Conservation (phyloP, 2,888 invertebrate genomes). For the Caprella mutica region DNA sequence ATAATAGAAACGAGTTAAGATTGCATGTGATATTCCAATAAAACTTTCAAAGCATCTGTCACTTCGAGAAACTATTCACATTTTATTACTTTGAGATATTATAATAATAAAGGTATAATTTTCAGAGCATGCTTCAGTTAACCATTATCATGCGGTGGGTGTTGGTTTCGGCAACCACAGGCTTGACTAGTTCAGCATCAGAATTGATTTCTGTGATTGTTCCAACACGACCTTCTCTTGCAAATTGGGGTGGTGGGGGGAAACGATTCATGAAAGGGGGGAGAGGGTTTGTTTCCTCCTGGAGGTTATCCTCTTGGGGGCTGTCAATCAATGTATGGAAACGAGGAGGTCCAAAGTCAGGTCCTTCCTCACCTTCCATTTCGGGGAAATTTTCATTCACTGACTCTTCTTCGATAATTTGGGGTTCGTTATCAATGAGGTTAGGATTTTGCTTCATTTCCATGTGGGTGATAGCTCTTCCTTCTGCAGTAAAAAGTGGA, state of each 20-base stretch:
- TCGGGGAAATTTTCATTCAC: background rate
- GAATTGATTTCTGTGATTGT: constrained; percentile 17
- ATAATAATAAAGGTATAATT: too few species aligned
- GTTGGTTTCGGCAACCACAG: background rate
- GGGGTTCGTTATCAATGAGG: background rate
- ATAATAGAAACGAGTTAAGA: too few species aligned
- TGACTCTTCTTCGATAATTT: background rate
- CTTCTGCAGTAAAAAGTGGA: constrained; percentile 9
- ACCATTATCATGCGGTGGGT: constrained; percentile 9
- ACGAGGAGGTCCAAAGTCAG: constrained; percentile 27
- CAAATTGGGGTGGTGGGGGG: constrained; percentile 14
- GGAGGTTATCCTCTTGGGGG: background rate
- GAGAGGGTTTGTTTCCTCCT: background rate
- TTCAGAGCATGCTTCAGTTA: too few species aligned
- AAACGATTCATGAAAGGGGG: constrained; percentile 8
- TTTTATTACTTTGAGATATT: too few species aligned
- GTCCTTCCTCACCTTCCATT: background rate
- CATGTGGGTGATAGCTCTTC: constrained; percentile 28
- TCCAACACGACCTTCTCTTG: constrained; percentile 19
- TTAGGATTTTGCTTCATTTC: constrained; percentile 20
- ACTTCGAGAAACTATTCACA: too few species aligned
- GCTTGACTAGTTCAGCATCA: constrained; percentile 20
- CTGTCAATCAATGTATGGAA: constrained; percentile 20
- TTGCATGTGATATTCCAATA: too few species aligned
- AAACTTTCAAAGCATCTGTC: too few species aligned